Evolutionary conservation across 2,797 vertebrate species (phyloP), one percentile per base, ranked within the genome.

Genomic region (Hippoglossus hippoglossus): DNA sequence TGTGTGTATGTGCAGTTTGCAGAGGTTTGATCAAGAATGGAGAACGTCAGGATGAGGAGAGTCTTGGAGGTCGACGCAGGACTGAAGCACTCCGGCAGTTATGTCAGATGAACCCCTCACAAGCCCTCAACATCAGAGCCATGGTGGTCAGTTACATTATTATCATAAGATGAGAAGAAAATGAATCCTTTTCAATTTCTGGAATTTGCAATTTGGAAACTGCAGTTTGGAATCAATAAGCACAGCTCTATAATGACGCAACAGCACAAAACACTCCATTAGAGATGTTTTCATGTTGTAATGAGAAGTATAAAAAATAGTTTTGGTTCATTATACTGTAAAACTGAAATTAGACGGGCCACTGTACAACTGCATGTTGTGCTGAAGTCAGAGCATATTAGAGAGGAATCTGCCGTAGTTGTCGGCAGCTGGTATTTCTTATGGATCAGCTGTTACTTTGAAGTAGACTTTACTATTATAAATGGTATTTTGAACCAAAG

Each of bases 51-150:
- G 98, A 99, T 6, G 98, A 99, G 89, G 98, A 99, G 66, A 99
- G 97, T 0, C 84, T 95, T 8, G 97, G 98, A 2, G 98, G 98
- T 19, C 95, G 98, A 16, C 96, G 97, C 24, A 94, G 98, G 67
- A 99, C 97, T 0, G 98, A 99, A 85, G 98, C 97, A 0, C 94
- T 99, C 21, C 93, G 98, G 26, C 97, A 97, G 86, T 92, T 99
- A 0, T 99, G 98, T 85, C 98, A 97, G 84, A 99, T 99, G 98
- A 99, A 99, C 88, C 98, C 98, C 36, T 96, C 97, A 15, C 97
- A 99, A 75, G 97, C 98, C 15, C 95, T 99, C 25, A 97, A 97
- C 91, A 96, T 99, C 79, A 94, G 98, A 75, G 97, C 98, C 65
- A 99, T 99, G 98, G 98, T 97, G 97, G 98, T 99, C 82, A 96